Conservation (phyloP, 92 coral and sea anemone genomes). For the Epizoanthus scotinus region DNA sequence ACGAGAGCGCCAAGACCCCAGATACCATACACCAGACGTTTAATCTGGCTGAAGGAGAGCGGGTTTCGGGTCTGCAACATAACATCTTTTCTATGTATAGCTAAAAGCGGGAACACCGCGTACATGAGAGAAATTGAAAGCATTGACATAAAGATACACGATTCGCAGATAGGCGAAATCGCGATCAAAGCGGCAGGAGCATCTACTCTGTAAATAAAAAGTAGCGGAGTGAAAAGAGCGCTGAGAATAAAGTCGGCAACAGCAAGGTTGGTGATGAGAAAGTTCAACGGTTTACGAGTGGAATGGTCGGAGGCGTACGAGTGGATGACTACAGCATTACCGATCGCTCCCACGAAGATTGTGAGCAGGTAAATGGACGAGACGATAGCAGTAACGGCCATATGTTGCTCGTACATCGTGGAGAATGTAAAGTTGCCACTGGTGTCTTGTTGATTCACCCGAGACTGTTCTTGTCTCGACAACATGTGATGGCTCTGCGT, state of each 20-base stretch:
- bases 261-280: conserved; percentile 84
- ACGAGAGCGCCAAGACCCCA: conserved; percentile 75
- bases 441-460: too few relatives aligned
- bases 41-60: conserved; percentile 68
- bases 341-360: conserved; percentile 77
- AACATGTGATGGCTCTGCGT: too few relatives aligned
- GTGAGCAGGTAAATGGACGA: conserved; percentile 70
- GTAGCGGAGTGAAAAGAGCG: conserved; percentile 80
- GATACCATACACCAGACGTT: conserved; percentile 56
- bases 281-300: conserved; percentile 66
- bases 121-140: conserved; percentile 83
- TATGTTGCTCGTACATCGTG: conserved; percentile 69
- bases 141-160: conserved; percentile 75
- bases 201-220: conserved; percentile 83
- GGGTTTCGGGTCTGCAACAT: conserved; percentile 76
- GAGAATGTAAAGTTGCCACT: too few relatives aligned
- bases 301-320: conserved; percentile 70
- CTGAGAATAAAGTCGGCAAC: conserved; percentile 80
- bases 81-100: conserved; percentile 81
- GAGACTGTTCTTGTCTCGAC: too few relatives aligned
- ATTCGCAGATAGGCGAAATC: conserved; percentile 84
- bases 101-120: conserved; percentile 81
- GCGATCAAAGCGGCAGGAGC: conserved; percentile 73
- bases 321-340: conserved; percentile 70
- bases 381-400: conserved; percentile 76